Evolutionary conservation across 2,797 vertebrate species (phyloP), one percentile per base, ranked within the genome.

Genomic region (Dermochelys coriacea): DNA sequence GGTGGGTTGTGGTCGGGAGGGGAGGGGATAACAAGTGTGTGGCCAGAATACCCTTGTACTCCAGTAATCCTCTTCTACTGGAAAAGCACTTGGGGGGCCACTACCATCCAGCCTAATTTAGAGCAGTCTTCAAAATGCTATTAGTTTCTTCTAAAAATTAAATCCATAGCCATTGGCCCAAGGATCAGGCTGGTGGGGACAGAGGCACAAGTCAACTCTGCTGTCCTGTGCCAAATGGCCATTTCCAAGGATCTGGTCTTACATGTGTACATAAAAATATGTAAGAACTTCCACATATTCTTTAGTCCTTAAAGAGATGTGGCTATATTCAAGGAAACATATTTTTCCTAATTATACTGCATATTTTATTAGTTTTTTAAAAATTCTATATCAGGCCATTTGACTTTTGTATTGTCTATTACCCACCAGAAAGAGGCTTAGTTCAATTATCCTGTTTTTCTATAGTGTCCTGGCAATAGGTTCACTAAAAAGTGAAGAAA

Each of bases 211-310:
- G 1, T 12, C 4, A 4, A 59, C 85, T 88, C 29, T 12, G 29
- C 0, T 14, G 80, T 50, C 52, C 2, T 47, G 57, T 15, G 3
- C 0, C 47, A 91, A 86, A 80, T 29, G 14, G 1, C 1, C 37
- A 16, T 47, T 88, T 80, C 14, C 8, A 59, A 86, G 81, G 5
- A 11, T 61, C 29, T 0, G 47, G 21, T 41, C 2, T 78, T 41
- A 37, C 79, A 0, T n/a, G 8, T 23, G 2, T 85, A 84, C 50
- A 74, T 0, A 89, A 51, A 71, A 80, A 64, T 37, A 57, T 27
- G 16, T 25, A 77, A 77, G 14, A 16, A 45, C 64, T 89, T 89
- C 12, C 64, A 25, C 1, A 37, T 64, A 64, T 64, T 64, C 16
- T 8, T 50, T 9, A 80, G 0, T 25, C 59, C 27, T 85, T 81